Base-by-base conservation (phyloP, 2,888 invertebrate species). In the Archips xylosteana region DNA sequence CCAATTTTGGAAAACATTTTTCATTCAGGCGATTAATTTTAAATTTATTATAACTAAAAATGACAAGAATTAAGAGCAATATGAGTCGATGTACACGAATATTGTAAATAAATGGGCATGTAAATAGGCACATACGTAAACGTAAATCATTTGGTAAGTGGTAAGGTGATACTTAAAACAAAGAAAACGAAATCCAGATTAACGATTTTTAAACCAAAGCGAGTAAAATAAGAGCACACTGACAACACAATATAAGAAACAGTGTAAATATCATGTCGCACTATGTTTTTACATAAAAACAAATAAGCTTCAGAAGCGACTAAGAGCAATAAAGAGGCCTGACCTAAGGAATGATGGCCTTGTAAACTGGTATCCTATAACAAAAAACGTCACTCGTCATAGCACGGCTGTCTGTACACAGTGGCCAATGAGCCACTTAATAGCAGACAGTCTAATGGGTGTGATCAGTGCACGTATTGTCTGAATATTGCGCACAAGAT, bases 351-450 rank as follows among this genome's bases (percentile, higher is more conserved):
- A 93, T 83, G 93, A 91, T 81, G 94, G 91, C 89, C 93, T 92
- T 90, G 93, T 88, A 88, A 87, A 92, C 94, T 88, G 92, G 92
- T 89, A 85, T 88, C 94, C 94, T 94, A 94, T 91, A 94, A 94
- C 94, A 94, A 93, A 93, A 76, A 62, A 78, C 57, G 66, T 45
- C 64, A 74, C 67, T 67, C 34, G 54, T 69, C 68, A 76, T 59
- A 64, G 51, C 60, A 60, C 54, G 23, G 49, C 66, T 42, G 34
- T 12, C 45, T 10, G 32, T 51, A 15, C 49, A 63, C 10, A 63
- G 51, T 51, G 36, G 32, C 15, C 15, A 57, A 39, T 23, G 62
- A 54, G 32, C 15, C 36, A 71, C 23, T 65, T 32, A 32, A 32
- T 57, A 57, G 8, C 57, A 57, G 57, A 57, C 51, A 54, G 51